Percentiles rank a stretch among this genome's conserved stretches.
Evolutionary conservation across 2,888 invertebrate species (phyloP).

Genomic region (Amblyjoppa fuscipennis): DNA sequence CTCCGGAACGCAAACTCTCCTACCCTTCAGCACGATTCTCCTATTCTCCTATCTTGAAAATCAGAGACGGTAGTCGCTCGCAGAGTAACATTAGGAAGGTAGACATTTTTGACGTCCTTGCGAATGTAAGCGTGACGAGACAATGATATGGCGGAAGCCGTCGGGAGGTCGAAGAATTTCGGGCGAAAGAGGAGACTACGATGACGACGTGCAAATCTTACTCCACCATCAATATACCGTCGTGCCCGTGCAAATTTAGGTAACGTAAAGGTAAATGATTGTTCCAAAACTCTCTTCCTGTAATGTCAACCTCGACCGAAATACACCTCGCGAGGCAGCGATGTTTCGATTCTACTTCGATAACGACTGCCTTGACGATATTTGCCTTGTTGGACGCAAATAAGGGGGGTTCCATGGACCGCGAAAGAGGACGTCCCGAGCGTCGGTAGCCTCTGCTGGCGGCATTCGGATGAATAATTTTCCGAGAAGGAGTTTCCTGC

Average conservation of each 20-base stretch:
- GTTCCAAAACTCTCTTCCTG: background rate
- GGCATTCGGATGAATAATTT: slow-evolving; percentile 67
- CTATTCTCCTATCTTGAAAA: slow-evolving; percentile 23
- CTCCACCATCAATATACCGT: background rate
- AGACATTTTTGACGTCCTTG: background rate
- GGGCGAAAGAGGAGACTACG: background rate
- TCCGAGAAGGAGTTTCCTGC: slow-evolving; percentile 57
- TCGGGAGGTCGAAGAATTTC: background rate
- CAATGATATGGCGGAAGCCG: background rate
- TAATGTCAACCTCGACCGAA: background rate
- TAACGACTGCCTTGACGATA: slow-evolving; percentile 35
- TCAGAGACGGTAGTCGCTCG: slow-evolving; percentile 18
- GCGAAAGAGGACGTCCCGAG: slow-evolving; percentile 49
- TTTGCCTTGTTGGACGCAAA: slow-evolving; percentile 57
- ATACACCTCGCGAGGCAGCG: background rate
- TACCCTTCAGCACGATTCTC: background rate
- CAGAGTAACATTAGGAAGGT: slow-evolving; percentile 1
- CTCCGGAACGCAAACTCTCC: background rate
- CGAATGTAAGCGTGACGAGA: background rate
- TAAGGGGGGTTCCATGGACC: slow-evolving; percentile 27
- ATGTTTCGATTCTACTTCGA: slow-evolving; percentile 27
- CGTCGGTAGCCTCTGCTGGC: slow-evolving; percentile 51
- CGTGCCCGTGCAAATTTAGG: background rate
- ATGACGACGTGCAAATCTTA: background rate
- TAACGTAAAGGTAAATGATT: background rate